phyloP scores from a whole-genome alignment of 2,888 invertebrate species.

The Ectemnius cavifrons region DNA sequence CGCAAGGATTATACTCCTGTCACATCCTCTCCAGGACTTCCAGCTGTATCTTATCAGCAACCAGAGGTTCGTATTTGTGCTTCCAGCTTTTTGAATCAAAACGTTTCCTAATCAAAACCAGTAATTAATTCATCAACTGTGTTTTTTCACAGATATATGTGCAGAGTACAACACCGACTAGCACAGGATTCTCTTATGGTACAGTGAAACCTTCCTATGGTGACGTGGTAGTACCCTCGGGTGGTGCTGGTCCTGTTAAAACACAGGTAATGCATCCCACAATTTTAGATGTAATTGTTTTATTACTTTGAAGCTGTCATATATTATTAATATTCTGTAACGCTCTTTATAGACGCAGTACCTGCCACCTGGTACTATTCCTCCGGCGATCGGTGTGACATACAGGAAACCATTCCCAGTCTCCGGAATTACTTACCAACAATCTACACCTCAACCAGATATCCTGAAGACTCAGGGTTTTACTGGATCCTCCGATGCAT shows the following conservation, averaged over 20 bases:
- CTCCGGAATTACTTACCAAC: constrained; percentile 45
- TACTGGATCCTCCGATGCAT: constrained; percentile 7
- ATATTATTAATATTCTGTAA: constrained; percentile 1
- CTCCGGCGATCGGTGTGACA: constrained; percentile 57
- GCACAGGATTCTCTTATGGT: constrained; percentile 22
- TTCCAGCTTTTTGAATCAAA: too few species aligned
- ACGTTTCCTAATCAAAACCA: too few species aligned
- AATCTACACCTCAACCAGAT: constrained; percentile 41
- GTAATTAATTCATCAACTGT: neutral
- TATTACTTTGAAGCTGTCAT: neutral
- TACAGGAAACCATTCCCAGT: constrained; percentile 62
- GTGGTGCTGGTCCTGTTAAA: constrained; percentile 10
- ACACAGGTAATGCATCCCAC: constrained; percentile 31
- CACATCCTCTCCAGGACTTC: constrained; percentile 45
- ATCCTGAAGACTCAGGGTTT: constrained; percentile 46
- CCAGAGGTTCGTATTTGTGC: too few species aligned
- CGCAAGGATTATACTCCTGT: constrained; percentile 37
- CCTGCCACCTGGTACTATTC: constrained; percentile 38
- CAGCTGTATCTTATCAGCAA: constrained; percentile 35
- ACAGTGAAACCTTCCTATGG: constrained; percentile 22
- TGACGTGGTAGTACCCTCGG: constrained; percentile 24
- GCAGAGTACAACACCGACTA: constrained; percentile 16
- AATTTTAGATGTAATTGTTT: neutral
- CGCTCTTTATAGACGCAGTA: constrained; percentile 42
- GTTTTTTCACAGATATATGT: constrained; percentile 28